Evolutionary conservation across 2,888 invertebrate genomes (phyloP).

Genomic region (Azorinus chamasolen): DNA sequence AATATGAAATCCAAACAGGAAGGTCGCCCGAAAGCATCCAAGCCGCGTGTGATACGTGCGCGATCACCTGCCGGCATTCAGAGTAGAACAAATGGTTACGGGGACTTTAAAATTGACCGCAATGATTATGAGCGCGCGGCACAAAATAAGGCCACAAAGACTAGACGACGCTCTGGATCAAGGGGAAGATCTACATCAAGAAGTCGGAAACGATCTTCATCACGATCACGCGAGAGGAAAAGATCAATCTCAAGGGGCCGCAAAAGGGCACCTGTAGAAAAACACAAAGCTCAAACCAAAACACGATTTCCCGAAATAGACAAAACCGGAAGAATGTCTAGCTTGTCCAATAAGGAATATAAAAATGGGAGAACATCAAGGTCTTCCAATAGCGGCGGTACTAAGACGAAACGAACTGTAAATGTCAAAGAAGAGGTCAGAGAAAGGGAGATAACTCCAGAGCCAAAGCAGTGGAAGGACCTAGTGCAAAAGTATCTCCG

Average conservation of each 20-base stretch:
- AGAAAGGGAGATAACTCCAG: slow-evolving; percentile 37
- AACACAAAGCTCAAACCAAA: slow-evolving; percentile 6
- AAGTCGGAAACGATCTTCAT: slow-evolving; percentile 29
- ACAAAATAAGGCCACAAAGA: slow-evolving; percentile 19
- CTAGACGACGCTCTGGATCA: slow-evolving; percentile 22
- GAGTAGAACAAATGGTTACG: slow-evolving; percentile 26
- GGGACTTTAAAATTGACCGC: slow-evolving; percentile 39
- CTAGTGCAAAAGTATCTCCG: slow-evolving; percentile 57
- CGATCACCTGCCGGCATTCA: background rate
- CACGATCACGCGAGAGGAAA: slow-evolving; percentile 26
- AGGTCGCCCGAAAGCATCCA: background rate
- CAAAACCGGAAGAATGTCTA: slow-evolving; percentile 20
- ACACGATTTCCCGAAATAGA: slow-evolving; percentile 59
- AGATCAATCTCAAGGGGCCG: slow-evolving; percentile 28
- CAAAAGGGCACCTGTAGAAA: slow-evolving; percentile 4
- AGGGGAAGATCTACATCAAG: slow-evolving; percentile 30
- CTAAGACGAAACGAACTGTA: background rate
- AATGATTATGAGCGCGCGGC: slow-evolving; percentile 46
- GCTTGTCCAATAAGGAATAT: background rate
- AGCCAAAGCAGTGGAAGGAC: slow-evolving; percentile 54
- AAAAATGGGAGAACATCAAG: slow-evolving; percentile 10
- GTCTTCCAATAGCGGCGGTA: background rate
- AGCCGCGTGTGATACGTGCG: background rate
- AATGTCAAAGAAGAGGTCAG: slow-evolving; percentile 27
- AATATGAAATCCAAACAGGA: background rate